Percentiles rank a stretch among this genome's conserved stretches.
Conservation (phyloP, 2,113 vertebrate species). For the Recurvirostra avosetta region DNA sequence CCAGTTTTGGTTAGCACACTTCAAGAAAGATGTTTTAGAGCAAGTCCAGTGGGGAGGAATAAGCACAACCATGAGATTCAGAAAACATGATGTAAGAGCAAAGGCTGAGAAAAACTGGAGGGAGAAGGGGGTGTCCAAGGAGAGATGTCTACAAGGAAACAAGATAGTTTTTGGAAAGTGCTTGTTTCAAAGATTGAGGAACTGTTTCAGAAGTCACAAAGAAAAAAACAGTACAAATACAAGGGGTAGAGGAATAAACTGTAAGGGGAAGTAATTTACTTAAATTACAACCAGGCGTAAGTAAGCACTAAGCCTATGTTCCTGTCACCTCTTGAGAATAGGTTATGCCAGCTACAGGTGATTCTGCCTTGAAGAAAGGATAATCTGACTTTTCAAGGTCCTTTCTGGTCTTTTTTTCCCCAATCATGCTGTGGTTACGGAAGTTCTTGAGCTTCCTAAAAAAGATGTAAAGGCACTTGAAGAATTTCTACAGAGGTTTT, state of each 20-base stretch:
- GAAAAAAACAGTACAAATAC: not conserved
- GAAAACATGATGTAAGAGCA: not conserved
- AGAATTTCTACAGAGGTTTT: not conserved
- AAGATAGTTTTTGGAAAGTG: not conserved
- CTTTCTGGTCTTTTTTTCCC: not conserved
- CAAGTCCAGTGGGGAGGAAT: not conserved
- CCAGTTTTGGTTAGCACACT: not conserved
- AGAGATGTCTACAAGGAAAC: not conserved
- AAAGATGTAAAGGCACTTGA: not conserved
- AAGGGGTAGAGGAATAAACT: not conserved
- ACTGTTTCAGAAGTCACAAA: not conserved
- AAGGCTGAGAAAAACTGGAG: not conserved
- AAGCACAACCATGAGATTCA: not conserved
- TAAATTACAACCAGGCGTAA: not conserved
- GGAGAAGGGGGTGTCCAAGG: fast-evolving
- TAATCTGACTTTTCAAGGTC: not conserved
- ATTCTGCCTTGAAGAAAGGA: not conserved
- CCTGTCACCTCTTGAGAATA: not conserved
- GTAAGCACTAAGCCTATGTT: not conserved
- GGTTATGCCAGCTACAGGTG: not conserved
- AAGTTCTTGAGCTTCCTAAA: not conserved
- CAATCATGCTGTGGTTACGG: not conserved
- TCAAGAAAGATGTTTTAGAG: not conserved
- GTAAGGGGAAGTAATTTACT: not conserved
- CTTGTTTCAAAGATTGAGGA: not conserved